phyloP scores from a whole-genome alignment of 1,140 invertebrate genomes.

The Drosophila ananassae region DNA sequence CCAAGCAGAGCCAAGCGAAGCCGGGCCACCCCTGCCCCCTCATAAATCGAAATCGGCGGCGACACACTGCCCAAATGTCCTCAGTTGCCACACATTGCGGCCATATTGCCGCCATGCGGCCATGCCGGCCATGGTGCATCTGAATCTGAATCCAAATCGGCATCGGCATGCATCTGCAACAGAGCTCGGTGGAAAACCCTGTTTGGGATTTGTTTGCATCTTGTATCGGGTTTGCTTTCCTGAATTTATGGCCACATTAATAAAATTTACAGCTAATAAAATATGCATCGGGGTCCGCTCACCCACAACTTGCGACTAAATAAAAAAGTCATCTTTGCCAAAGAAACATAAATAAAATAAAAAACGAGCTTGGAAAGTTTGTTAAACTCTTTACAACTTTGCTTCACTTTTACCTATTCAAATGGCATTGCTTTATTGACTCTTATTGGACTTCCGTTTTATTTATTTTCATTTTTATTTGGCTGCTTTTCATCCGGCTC shows the following conservation, averaged over 20 bases:
- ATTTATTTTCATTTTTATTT: constrained; percentile 30
- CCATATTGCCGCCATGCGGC: constrained; percentile 12
- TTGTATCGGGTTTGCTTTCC: constrained; percentile 58
- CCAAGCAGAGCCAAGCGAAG: constrained; percentile 10
- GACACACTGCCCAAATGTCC: constrained; percentile 80
- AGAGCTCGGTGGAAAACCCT: constrained; percentile 13
- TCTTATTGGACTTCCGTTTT: constrained; percentile 44
- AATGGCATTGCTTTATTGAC: constrained; percentile 26
- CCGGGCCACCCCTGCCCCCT: background rate
- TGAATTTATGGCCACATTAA: constrained; percentile 81
- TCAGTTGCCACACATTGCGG: constrained; percentile 59
- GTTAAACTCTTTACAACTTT: constrained; percentile 23
- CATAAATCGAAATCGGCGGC: constrained; percentile 38
- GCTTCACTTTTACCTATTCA: constrained; percentile 38
- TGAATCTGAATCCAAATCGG: constrained; percentile 11
- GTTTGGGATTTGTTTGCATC: constrained; percentile 58
- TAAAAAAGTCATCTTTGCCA: background rate
- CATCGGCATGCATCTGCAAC: constrained; percentile 1
- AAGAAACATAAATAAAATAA: constrained; percentile 1
- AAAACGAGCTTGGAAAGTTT: constrained; percentile 28
- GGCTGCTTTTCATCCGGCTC: constrained; percentile 27
- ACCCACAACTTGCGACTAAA: constrained; percentile 47
- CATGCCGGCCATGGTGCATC: too few relatives aligned
- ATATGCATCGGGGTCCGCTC: constrained; percentile 67
- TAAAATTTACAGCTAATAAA: constrained; percentile 82